Conservation (phyloP, 2,797 vertebrate species). For the Tangara arthus region DNA sequence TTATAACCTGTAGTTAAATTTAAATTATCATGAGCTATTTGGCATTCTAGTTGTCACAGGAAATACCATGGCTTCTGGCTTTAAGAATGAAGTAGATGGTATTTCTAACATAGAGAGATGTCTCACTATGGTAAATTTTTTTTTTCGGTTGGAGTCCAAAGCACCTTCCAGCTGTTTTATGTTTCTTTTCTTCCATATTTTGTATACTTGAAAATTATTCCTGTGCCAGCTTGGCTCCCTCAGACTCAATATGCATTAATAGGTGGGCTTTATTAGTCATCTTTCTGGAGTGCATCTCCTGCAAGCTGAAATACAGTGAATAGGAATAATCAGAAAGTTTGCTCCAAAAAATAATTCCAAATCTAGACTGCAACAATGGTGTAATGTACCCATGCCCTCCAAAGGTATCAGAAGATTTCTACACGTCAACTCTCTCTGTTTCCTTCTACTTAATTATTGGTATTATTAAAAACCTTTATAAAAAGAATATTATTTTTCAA, state of each 20-base stretch:
- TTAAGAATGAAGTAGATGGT: background rate
- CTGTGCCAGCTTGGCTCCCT: background rate
- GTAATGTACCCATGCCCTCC: background rate
- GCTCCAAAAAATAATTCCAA: background rate
- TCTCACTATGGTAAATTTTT: background rate
- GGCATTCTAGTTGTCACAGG: background rate
- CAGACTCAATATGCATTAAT: background rate
- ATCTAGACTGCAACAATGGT: background rate
- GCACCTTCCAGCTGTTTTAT: background rate
- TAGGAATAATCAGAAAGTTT: background rate
- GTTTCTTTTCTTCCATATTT: background rate
- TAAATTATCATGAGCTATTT: background rate
- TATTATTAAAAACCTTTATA: background rate
- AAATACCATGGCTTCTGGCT: background rate
- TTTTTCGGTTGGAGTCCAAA: background rate
- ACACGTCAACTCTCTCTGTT: background rate
- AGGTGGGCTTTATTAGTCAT: background rate
- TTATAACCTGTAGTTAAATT: background rate
- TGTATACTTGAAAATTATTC: background rate
- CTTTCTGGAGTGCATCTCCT: background rate
- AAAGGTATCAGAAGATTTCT: background rate
- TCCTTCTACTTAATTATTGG: background rate
- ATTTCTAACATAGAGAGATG: background rate
- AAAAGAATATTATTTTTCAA: background rate
- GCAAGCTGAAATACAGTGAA: background rate